These are phyloP conservation scores for Meteorus sp. DNA, from an alignment of 1,140 invertebrate species.

Conservation along the genomic window DNA sequence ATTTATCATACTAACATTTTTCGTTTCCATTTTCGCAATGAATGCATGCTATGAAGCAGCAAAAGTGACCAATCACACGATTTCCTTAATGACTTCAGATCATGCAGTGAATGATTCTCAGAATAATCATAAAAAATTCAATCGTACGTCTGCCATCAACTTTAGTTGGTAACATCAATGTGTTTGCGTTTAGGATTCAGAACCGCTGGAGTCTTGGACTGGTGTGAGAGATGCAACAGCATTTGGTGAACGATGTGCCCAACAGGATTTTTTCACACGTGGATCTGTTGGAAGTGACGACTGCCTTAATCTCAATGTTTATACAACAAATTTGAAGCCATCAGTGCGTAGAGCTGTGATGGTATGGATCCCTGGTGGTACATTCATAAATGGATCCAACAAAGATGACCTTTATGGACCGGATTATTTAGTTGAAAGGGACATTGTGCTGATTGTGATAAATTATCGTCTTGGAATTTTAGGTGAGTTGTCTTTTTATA, in stretches of 20 bases:
- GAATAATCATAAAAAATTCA: too few relatives aligned
- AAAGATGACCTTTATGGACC: constrained; percentile 48
- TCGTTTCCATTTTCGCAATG: too few relatives aligned
- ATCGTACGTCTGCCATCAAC: too few relatives aligned
- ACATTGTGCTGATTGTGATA: constrained; percentile 62
- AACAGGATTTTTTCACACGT: constrained; percentile 24
- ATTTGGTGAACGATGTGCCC: constrained; percentile 61
- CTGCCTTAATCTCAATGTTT: constrained; percentile 83
- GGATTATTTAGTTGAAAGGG: constrained; percentile 59
- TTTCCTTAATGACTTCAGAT: too few relatives aligned
- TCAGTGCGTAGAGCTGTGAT: constrained; percentile 48
- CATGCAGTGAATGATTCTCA: too few relatives aligned
- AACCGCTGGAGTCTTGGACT: too few relatives aligned
- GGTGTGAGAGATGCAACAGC: constrained; percentile 59
- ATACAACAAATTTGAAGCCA: constrained; percentile 60
- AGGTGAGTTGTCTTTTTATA: constrained; percentile 35
- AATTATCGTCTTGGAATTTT: too few relatives aligned
- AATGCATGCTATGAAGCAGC: too few relatives aligned
- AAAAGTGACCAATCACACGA: too few relatives aligned
- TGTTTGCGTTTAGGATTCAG: too few relatives aligned
- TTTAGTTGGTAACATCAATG: neutral
- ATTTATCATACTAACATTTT: too few relatives aligned
- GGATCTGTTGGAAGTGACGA: constrained; percentile 62
- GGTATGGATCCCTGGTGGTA: constrained; percentile 66
- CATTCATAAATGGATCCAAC: constrained; percentile 57